A percentile compares a stretch with the other conserved stretches of the same genome.
Conservation (phyloP, 1,140 invertebrate genomes). For the Ganaspis sp. region DNA sequence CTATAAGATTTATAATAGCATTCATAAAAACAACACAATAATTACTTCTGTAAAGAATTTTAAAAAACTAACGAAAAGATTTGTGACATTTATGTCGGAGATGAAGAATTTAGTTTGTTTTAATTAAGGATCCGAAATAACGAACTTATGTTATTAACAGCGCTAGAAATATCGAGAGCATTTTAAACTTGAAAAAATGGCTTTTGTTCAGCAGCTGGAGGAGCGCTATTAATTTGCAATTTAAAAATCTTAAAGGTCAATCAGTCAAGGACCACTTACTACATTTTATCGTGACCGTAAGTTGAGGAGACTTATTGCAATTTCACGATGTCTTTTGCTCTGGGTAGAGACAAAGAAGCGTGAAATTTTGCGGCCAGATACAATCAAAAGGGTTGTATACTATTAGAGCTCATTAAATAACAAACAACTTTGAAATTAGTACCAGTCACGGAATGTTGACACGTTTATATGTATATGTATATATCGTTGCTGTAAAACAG, state of each 20-base stretch:
- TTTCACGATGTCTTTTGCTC: not conserved
- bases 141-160: no score
- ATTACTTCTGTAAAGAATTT: no score
- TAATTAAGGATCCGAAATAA: no score
- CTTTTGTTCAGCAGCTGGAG: not conserved
- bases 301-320: not conserved
- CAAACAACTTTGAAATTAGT: constrained; percentile 71
- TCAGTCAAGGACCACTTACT: not conserved
- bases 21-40: no score
- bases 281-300: constrained; percentile 5
- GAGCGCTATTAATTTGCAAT: constrained; percentile 1
- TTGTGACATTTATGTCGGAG: no score
- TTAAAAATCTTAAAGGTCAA: not conserved
- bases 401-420: constrained; percentile 63
- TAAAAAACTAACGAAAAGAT: no score
- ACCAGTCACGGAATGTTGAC: constrained; percentile 62
- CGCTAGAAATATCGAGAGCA: not conserved
- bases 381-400: constrained; percentile 54
- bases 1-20: no score
- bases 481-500: constrained; percentile 55
- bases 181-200: not conserved
- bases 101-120: no score
- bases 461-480: not conserved
- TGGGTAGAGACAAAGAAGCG: constrained; percentile 44
- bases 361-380: constrained; percentile 55